Evolutionary conservation across 2,113 vertebrate genomes (phyloP).

Genomic region (Eonycteris spelaea): DNA sequence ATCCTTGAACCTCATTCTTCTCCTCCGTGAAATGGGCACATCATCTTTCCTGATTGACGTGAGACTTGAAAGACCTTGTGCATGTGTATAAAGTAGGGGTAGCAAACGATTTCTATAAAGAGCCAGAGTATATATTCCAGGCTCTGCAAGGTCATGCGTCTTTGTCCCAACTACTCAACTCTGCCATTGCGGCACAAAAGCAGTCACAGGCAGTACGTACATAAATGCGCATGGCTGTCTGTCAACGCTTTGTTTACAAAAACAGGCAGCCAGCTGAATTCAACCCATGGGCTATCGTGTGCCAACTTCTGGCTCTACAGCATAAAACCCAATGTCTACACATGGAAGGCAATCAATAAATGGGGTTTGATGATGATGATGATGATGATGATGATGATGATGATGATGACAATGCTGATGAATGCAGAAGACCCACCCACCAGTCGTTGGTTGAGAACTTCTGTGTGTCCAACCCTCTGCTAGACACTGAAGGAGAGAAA

Average conservation of each 20-base stretch:
- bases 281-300: background rate
- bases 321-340: background rate
- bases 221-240: background rate
- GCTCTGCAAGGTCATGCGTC: background rate
- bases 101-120: background rate
- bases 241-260: background rate
- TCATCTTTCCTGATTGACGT: background rate
- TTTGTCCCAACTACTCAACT: background rate
- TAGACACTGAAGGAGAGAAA: background rate
- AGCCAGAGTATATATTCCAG: background rate
- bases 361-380: background rate
- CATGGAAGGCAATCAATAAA: background rate
- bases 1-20: background rate
- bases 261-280: background rate
- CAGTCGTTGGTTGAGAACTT: background rate
- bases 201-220: too few species aligned
- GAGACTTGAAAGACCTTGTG: background rate
- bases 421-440: background rate
- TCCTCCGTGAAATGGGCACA: background rate
- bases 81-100: background rate
- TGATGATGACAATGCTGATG: rapidly evolving
- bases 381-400: background rate
- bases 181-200: background rate
- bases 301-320: background rate
- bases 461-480: background rate